These are phyloP conservation scores for Menidia menidia DNA, from an alignment of 2,797 vertebrate species.

Conservation along the genomic window DNA sequence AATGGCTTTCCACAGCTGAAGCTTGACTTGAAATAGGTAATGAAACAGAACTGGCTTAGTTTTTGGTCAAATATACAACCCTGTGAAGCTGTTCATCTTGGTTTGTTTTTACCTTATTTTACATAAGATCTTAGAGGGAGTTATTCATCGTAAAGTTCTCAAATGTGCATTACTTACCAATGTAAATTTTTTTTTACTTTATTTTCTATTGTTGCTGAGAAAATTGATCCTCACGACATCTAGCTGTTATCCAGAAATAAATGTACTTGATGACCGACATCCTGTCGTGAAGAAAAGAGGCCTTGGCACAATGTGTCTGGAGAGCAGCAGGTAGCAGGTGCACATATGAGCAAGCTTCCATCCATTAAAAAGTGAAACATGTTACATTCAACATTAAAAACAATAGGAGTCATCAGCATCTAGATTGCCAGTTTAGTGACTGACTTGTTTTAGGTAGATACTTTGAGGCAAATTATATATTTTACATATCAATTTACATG, in stretches of 20 bases:
- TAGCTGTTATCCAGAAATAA: neutral
- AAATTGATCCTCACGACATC: no score
- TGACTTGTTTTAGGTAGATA: constrained; percentile 50
- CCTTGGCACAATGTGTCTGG: constrained; percentile 70
- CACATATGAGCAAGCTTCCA: constrained; percentile 47
- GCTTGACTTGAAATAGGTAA: neutral
- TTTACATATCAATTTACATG: constrained; percentile 63
- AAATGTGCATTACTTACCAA: no score
- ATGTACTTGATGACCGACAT: neutral
- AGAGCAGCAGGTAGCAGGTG: constrained; percentile 30
- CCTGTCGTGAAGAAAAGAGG: constrained; percentile 7
- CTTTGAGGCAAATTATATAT: constrained; percentile 52
- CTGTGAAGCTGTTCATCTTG: neutral
- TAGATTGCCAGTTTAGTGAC: constrained; percentile 48
- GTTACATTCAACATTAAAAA: constrained; percentile 70
- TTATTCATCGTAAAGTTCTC: no score
- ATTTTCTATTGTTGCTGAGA: no score
- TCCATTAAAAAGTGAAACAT: constrained; percentile 38
- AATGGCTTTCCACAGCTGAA: neutral
- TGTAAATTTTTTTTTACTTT: no score
- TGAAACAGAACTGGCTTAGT: neutral
- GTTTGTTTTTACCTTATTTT: neutral
- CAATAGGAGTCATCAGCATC: constrained; percentile 46
- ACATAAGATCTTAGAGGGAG: neutral
- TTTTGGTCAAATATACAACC: neutral